phyloP scores from a whole-genome alignment of 2,888 invertebrate genomes.

The Rhogogaster chlorosoma region DNA sequence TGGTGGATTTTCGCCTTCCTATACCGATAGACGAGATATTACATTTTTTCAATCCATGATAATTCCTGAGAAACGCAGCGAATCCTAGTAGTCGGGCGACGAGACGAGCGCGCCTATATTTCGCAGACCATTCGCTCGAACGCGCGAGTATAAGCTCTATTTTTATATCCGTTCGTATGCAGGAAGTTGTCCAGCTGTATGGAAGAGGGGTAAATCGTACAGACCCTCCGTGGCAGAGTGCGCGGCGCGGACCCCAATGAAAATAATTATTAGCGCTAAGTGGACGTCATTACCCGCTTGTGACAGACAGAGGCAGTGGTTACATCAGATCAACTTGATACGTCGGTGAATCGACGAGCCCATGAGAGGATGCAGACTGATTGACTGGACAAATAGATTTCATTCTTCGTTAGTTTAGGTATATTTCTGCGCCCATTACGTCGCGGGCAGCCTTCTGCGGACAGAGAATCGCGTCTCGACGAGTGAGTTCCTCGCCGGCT shows the following conservation, averaged over 20 bases:
- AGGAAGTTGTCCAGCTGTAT: conserved; percentile 72
- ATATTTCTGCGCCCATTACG: neutral
- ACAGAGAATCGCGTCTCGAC: neutral
- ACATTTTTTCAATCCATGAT: neutral
- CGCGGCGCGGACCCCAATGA: conserved; percentile 68
- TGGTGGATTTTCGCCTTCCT: too few species aligned
- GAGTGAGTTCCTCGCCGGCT: neutral
- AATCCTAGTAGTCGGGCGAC: neutral
- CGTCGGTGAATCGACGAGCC: conserved; percentile 44
- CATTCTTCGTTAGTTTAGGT: conserved; percentile 62
- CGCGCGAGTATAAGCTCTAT: conserved; percentile 70
- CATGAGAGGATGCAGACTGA: conserved; percentile 42
- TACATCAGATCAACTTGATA: conserved; percentile 51
- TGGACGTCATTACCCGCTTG: conserved; percentile 72
- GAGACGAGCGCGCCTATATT: neutral
- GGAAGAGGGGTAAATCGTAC: conserved; percentile 62
- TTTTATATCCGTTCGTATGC: conserved; percentile 76
- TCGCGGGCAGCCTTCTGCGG: neutral
- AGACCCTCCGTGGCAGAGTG: conserved; percentile 55
- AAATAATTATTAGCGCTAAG: conserved; percentile 78
- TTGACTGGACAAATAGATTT: conserved; percentile 73
- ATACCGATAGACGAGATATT: neutral
- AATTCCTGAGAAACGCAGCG: neutral
- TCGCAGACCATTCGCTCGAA: conserved; percentile 43
- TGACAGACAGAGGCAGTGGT: conserved; percentile 50